Conservation (phyloP, 2,113 vertebrate genomes). For the Nerophis lumbriciformis region DNA sequence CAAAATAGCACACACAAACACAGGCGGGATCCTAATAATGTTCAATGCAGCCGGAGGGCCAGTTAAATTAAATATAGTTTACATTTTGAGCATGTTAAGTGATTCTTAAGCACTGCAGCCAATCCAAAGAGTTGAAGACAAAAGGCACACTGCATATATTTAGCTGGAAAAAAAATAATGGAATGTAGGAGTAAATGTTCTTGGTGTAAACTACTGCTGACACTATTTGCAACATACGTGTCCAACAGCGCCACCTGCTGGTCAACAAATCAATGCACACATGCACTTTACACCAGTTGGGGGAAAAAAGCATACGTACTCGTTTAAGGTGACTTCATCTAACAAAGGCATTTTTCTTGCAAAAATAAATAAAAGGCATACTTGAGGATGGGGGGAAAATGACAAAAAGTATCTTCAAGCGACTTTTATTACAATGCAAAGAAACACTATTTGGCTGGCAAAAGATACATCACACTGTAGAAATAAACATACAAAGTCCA, state of each 20-base stretch:
- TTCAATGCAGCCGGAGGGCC: not conserved
- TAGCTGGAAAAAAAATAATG: not conserved
- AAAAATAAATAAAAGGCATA: not conserved
- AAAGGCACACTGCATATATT: too few relatives aligned
- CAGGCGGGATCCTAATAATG: conserved; percentile 7
- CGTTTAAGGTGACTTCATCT: too few relatives aligned
- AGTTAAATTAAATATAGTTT: not conserved
- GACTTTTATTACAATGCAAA: conserved; percentile 49
- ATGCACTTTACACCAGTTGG: too few relatives aligned
- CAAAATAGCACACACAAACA: not conserved
- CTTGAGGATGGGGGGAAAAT: not conserved
- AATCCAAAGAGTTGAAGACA: not conserved
- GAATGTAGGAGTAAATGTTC: not conserved
- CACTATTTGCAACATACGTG: not conserved
- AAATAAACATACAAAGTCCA: conserved; percentile 19
- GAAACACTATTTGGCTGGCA: conserved; percentile 40
- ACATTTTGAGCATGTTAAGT: not conserved
- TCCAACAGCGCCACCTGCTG: conserved; percentile 43
- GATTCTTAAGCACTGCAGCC: not conserved
- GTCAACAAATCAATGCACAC: not conserved
- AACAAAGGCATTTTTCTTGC: too few relatives aligned
- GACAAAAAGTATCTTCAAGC: conserved; percentile 15
- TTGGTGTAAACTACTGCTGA: too few relatives aligned
- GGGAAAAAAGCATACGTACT: too few relatives aligned
- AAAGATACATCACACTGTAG: conserved; percentile 13